Percentiles rank a stretch among this genome's conserved stretches.
phyloP scores from a whole-genome alignment of 2,797 vertebrate genomes.

The Corythornis leucogaster region DNA sequence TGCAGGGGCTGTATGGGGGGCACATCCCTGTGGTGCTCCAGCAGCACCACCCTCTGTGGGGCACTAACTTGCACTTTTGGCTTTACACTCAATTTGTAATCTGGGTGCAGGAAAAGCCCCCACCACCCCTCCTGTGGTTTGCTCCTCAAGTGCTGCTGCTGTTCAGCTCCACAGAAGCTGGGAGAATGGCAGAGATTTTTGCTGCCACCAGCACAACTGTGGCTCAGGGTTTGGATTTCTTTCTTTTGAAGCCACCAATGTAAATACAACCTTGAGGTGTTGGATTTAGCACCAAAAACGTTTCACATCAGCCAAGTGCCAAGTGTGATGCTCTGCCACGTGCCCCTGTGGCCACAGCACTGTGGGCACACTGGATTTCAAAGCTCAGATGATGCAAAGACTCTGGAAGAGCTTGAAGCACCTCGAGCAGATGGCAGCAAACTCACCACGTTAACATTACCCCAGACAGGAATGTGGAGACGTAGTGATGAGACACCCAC shows the following conservation, averaged over 20 bases:
- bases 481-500: constrained; percentile 99
- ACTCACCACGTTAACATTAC: constrained; percentile 99
- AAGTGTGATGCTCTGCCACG: neutral
- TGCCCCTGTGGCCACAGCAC: neutral
- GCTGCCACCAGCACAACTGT: neutral
- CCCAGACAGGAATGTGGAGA: constrained; percentile 96
- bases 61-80: neutral
- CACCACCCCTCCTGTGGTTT: neutral
- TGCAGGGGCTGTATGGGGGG: accelerated
- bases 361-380: neutral
- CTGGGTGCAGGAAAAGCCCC: neutral
- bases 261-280: neutral
- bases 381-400: neutral
- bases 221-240: neutral
- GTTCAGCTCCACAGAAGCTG: neutral
- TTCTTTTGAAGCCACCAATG: neutral
- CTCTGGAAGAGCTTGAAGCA: neutral
- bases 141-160: neutral
- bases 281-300: neutral
- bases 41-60: neutral
- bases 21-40: accelerated
- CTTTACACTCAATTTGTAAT: neutral
- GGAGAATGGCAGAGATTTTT: neutral
- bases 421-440: neutral
- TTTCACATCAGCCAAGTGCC: neutral